Base-by-base conservation (phyloP, 2,113 vertebrate genomes). In the Pseudorhombus dupliciocellatus region DNA sequence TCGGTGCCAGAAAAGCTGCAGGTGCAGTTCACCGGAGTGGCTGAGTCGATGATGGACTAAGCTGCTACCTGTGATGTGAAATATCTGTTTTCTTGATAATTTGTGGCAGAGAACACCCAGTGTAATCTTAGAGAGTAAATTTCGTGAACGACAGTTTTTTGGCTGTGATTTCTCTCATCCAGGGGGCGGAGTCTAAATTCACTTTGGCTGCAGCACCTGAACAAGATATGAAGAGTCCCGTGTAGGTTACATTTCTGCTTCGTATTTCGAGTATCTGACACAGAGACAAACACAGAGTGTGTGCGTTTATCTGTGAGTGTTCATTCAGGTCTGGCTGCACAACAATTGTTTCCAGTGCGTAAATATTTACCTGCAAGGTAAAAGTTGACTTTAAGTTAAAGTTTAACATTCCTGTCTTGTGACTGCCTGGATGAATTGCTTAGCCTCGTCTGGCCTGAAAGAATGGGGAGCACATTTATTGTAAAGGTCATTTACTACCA, bases 401-500 rank as follows among this genome's bases (percentile, higher is more conserved):
- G 46, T 73, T 61, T n/a, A 51, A 53, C 52, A 63, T 70, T 79
- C 59, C 60, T 57, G 66, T n/a, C 76, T 79, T 86, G 65, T 1
- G 2, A 66, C 48, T 75, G 66, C 81, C 66, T 75, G 57, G 62
- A 37, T 67, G 60, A 82, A 81, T 76, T 77, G 67, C 65, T 75
- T 78, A 78, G 77, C 40, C 53, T 15, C 58, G 11, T 1, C 28
- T 70, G 18, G 55, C 14, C 46, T 57, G 50, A 18, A 25, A 60
- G 44, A 73, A 79, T 56, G 53, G 48, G 54, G 10, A 75, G 74
- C 44, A 25, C 18, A 71, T 79, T 87, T 74, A 78, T 70, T 69
- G 24, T 59, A 80, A 90, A 89, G 85, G 85, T 83, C 75, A 84
- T 83, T 80, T 78, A 48, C n/a, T 46, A 67, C 53, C 37, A 40